Percentiles rank a stretch among this genome's conserved stretches.
Evolutionary conservation across 2,113 vertebrate genomes (phyloP).

Genomic region (Prietella phreatophila): DNA sequence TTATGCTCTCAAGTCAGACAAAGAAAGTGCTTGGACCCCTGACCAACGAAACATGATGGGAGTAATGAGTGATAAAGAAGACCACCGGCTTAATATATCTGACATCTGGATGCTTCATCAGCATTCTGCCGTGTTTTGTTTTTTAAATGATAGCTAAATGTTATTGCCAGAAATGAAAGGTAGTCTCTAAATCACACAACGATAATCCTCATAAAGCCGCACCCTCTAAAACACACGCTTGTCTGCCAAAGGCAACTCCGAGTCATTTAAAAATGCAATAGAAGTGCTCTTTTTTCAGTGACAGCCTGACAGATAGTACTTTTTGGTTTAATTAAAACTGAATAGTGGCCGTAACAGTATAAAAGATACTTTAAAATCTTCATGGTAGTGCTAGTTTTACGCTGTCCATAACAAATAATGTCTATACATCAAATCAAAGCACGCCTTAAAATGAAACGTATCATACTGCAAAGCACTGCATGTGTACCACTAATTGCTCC

Average conservation of each 20-base stretch:
- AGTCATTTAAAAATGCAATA: neutral
- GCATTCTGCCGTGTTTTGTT: slow-evolving; percentile 20
- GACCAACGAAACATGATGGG: neutral
- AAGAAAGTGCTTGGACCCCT: neutral
- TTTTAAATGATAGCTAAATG: slow-evolving; percentile 42
- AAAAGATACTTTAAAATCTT: neutral
- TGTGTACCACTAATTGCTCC: neutral
- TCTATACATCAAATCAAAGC: neutral
- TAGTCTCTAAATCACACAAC: slow-evolving; percentile 36
- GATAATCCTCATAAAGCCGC: slow-evolving; percentile 21
- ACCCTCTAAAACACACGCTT: neutral
- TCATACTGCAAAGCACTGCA: neutral
- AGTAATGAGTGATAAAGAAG: neutral
- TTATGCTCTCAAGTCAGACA: neutral
- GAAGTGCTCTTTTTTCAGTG: neutral
- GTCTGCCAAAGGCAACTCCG: neutral
- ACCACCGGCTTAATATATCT: neutral
- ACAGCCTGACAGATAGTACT: neutral
- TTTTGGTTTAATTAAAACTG: neutral
- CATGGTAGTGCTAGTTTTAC: neutral
- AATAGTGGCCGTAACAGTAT: neutral
- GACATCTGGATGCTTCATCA: slow-evolving; percentile 24
- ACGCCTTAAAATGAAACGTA: neutral
- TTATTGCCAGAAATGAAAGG: slow-evolving; percentile 39
- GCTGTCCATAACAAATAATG: neutral